These are phyloP conservation scores for Pelobates cultripes DNA, from an alignment of 2,797 vertebrate species.

Conservation along the genomic window DNA sequence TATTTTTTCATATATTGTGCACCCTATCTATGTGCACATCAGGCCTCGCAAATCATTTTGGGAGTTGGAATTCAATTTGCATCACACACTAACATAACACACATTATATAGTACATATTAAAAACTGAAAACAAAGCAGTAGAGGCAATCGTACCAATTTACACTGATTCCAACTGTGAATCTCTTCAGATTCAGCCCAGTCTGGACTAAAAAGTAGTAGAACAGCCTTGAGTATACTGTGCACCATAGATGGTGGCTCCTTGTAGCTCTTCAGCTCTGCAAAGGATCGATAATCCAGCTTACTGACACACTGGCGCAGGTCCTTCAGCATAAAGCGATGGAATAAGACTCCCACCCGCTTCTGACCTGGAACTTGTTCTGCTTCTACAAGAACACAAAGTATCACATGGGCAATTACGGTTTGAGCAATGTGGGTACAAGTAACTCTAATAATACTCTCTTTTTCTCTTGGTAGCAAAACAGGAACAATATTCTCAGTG, in stretches of 20 bases:
- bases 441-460: too few relatives aligned
- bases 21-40: too few relatives aligned
- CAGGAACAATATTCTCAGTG: too few relatives aligned
- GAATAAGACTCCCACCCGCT: slow-evolving; percentile 67
- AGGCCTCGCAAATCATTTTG: too few relatives aligned
- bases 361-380: slow-evolving; percentile 58
- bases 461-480: too few relatives aligned
- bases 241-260: slow-evolving; percentile 58
- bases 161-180: slow-evolving; percentile 66
- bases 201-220: slow-evolving; percentile 69
- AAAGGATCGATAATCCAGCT: slow-evolving; percentile 61
- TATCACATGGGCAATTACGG: background rate
- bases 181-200: slow-evolving; percentile 59
- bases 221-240: slow-evolving; percentile 61
- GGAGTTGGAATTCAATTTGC: too few relatives aligned
- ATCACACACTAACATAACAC: too few relatives aligned
- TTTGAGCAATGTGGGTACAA: too few relatives aligned
- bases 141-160: slow-evolving; percentile 62
- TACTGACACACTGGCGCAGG: slow-evolving; percentile 63
- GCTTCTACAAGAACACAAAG: slow-evolving; percentile 68
- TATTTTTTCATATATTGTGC: too few relatives aligned
- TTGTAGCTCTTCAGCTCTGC: slow-evolving; percentile 59
- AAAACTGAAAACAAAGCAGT: too few relatives aligned
- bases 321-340: slow-evolving; percentile 74
- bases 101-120: too few relatives aligned